These are phyloP conservation scores for Pipistrellus kuhlii DNA, from an alignment of 2,797 vertebrate genomes.

Conservation along the genomic window DNA sequence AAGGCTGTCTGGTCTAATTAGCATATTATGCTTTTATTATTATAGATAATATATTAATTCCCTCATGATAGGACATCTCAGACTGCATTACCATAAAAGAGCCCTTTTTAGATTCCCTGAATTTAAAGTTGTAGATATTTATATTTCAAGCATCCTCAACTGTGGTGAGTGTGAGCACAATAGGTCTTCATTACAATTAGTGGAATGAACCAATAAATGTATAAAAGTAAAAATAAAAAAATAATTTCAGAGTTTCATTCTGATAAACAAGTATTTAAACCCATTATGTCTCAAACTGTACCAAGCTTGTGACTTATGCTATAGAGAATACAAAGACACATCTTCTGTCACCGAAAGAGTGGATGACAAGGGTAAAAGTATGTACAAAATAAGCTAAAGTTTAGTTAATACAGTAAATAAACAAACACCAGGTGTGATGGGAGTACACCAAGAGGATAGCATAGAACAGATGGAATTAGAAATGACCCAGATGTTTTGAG, in stretches of 20 bases:
- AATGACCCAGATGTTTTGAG: background rate
- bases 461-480: background rate
- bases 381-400: background rate
- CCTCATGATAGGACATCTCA: background rate
- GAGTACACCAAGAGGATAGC: rapidly evolving
- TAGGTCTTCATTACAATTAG: background rate
- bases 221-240: background rate
- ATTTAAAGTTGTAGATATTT: background rate
- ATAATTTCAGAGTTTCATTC: background rate
- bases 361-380: background rate
- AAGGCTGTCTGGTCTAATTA: too few relatives aligned
- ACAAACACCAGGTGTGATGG: rapidly evolving
- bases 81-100: background rate
- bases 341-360: background rate
- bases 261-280: background rate
- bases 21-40: too few relatives aligned
- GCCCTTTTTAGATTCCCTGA: background rate
- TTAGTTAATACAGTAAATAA: background rate
- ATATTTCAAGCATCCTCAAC: background rate
- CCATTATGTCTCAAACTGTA: background rate
- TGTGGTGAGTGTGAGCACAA: background rate
- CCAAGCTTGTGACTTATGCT: background rate
- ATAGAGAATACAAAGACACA: background rate
- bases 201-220: background rate
- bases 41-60: background rate